Evolutionary conservation across 1,140 invertebrate genomes (phyloP), one percentile per base, ranked within the genome.

Genomic region (Drosophila gunungcola): DNA sequence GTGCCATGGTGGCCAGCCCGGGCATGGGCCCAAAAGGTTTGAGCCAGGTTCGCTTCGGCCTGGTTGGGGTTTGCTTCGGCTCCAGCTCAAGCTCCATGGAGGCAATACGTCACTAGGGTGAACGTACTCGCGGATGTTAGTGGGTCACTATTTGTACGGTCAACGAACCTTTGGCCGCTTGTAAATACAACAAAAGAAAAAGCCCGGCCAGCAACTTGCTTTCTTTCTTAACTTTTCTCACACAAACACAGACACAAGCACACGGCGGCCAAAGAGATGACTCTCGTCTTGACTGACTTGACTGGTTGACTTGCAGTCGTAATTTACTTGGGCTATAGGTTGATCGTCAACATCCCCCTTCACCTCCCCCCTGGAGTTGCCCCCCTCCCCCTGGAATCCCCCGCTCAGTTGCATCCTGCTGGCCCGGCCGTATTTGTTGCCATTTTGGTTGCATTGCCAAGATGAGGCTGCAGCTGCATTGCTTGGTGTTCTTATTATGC

Each of bases 131-230:
- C 91, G 89, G 91, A 92, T 92, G 91, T 92, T 92, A 92, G 91
- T 92, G 91, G 91, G 91, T 92, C 91, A 92, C 91, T 92, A 91
- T 92, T 92, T 90, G 91, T 92, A 91, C 91, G 91, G 91, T 92
- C 91, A 91, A 84, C 89, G 90, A 92, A 91, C 91, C 86, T 90
- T 91, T 88, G 83, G 57, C 84, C 88, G 84, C 81, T 92, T 91
- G 90, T 91, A 91, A 91, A 91, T 91, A 91, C 68, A 89, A 76
- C 77, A 76, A 86, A 81, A 58, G 62, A 80, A 73, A 83, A 74
- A 86, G 78, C 73, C 64, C 73, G 64, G 63, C 69, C 75, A 56
- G 68, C 68, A 68, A 68, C 75, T 83, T 84, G 80, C 80, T 84
- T 84, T 84, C 80, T 84, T 84, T 84, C 80, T 84, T 84, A 76